phyloP scores from a whole-genome alignment of 1,140 invertebrate species.

The Mya arenaria region DNA sequence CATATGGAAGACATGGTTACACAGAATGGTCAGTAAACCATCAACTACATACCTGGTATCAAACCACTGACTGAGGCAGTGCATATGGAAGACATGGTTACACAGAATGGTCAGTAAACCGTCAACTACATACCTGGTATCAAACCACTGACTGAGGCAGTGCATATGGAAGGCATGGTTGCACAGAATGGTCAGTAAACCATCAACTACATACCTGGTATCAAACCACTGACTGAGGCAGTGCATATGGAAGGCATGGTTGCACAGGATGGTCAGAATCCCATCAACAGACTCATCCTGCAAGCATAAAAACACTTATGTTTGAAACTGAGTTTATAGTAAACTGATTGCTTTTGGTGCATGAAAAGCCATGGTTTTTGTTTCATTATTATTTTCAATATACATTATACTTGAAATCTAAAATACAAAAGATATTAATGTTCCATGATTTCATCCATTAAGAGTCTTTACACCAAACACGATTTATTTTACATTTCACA shows the following conservation, averaged over 20 bases:
- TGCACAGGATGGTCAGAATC: conserved; percentile 98
- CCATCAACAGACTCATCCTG: conserved; percentile 99
- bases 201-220: conserved; percentile 83
- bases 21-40: conserved; percentile 90
- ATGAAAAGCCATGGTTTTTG: too few relatives aligned
- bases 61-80: conserved; percentile 97
- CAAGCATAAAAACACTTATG: too few relatives aligned
- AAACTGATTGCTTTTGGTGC: too few relatives aligned
- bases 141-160: conserved; percentile 98
- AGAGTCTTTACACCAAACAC: too few relatives aligned
- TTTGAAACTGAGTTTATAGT: too few relatives aligned
- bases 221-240: conserved; percentile 99
- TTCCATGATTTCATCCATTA: too few relatives aligned
- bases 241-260: conserved; percentile 98
- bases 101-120: conserved; percentile 98
- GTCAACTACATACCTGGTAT: conserved; percentile 92
- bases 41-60: conserved; percentile 87
- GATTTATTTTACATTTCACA: too few relatives aligned
- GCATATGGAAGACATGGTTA: conserved; percentile 98
- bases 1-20: conserved; percentile 99
- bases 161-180: conserved; percentile 98
- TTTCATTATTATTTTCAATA: too few relatives aligned
- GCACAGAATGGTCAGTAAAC: conserved; percentile 91
- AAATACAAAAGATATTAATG: too few relatives aligned
- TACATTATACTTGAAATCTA: too few relatives aligned